Conservation (phyloP, 2,888 invertebrate species). For the Heliconius hortense region DNA sequence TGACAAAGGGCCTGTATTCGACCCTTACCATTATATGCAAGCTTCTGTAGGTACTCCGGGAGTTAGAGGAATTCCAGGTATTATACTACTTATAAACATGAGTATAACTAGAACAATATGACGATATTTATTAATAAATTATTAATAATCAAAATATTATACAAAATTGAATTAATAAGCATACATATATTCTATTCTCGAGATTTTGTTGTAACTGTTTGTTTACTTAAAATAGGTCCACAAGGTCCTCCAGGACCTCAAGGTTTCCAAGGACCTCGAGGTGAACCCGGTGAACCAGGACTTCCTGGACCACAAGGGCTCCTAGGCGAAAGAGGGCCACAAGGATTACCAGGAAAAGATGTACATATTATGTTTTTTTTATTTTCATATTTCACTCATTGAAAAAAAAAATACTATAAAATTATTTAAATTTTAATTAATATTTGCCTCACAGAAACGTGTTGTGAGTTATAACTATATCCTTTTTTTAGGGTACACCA, state of each 20-base stretch:
- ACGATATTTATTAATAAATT: no score
- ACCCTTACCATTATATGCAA: slow-evolving; percentile 89
- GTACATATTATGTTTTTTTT: slow-evolving; percentile 65
- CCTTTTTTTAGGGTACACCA: slow-evolving; percentile 82
- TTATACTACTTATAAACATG: not conserved
- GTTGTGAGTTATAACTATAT: not conserved
- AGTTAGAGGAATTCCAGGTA: slow-evolving; percentile 89
- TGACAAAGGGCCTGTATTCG: slow-evolving; percentile 89
- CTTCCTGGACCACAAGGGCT: slow-evolving; percentile 85
- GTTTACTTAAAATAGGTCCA: slow-evolving; percentile 57
- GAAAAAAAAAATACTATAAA: no score
- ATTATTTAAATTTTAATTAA: no score
- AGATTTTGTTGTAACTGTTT: not conserved
- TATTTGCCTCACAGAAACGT: not conserved
- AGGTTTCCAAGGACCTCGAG: slow-evolving; percentile 91
- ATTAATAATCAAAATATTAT: no score
- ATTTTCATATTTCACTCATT: no score
- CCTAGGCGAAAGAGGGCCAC: slow-evolving; percentile 85
- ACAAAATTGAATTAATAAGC: not conserved
- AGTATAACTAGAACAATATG: not conserved
- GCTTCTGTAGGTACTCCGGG: slow-evolving; percentile 91
- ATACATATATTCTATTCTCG: not conserved
- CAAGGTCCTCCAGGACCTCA: slow-evolving; percentile 84
- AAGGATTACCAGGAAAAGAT: slow-evolving; percentile 89
- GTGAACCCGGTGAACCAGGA: slow-evolving; percentile 90